Conservation (phyloP, 2,113 vertebrate genomes). For the Zosterops hypoxanthus region DNA sequence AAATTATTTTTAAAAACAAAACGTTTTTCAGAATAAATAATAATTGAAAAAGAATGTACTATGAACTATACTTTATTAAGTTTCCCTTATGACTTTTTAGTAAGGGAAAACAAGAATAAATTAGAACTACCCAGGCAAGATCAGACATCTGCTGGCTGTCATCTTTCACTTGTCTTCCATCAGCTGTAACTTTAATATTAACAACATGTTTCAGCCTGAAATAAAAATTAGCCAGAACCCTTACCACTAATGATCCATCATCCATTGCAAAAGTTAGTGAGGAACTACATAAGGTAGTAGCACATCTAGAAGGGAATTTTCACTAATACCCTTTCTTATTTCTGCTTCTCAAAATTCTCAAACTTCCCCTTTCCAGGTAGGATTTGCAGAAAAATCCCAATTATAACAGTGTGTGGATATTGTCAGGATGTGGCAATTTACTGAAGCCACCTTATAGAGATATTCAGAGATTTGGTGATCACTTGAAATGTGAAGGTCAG, state of each 20-base stretch:
- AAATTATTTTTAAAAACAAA: background rate
- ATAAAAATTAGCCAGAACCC: constrained; percentile 3
- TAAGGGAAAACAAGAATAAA: constrained; percentile 37
- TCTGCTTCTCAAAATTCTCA: background rate
- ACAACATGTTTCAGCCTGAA: constrained; percentile 22
- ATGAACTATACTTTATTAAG: background rate
- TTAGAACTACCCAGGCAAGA: constrained; percentile 14
- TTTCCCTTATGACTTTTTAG: background rate
- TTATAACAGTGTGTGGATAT: background rate
- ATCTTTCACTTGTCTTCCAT: constrained; percentile 26
- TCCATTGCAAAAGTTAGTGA: background rate
- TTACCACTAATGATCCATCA: background rate
- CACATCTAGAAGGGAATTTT: background rate
- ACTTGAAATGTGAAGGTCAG: constrained; percentile 7
- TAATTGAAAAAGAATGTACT: background rate
- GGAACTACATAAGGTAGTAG: background rate
- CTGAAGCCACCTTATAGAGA: background rate
- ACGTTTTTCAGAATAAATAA: background rate
- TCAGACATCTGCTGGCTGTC: constrained; percentile 23
- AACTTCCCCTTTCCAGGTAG: background rate
- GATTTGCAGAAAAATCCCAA: background rate
- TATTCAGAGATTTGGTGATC: background rate
- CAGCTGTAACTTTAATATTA: constrained; percentile 21
- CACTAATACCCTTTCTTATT: background rate
- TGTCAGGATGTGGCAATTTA: background rate